phyloP scores from a whole-genome alignment of 2,113 vertebrate species.

The Lophotis ruficrista region DNA sequence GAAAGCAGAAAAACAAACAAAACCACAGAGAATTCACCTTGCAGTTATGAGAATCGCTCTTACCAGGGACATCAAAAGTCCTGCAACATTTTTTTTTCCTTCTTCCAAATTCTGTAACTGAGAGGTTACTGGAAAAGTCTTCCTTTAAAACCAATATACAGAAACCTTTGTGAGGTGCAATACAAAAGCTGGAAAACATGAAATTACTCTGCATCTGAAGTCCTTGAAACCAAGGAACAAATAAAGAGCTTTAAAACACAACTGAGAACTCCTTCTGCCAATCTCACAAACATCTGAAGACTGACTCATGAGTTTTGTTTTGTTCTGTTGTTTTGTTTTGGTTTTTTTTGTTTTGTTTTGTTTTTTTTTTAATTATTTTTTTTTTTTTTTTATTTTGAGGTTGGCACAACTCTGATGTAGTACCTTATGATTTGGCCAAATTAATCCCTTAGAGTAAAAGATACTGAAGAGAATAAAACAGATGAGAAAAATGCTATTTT shows the following conservation, averaged over 20 bases:
- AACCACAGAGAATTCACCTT: background rate
- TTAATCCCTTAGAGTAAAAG: background rate
- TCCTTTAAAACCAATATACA: background rate
- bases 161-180: background rate
- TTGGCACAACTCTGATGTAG: background rate
- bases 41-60: background rate
- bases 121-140: background rate
- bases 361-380: background rate
- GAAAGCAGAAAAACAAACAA: background rate
- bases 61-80: background rate
- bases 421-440: background rate
- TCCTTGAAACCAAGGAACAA: background rate
- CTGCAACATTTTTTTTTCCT: background rate
- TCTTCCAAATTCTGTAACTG: background rate
- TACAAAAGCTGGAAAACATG: background rate
- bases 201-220: background rate
- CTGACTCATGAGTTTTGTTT: background rate
- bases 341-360: no score
- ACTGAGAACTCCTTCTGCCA: background rate
- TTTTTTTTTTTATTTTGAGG: background rate
- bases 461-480: background rate
- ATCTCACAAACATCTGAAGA: slow-evolving; percentile 16
- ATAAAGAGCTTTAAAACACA: background rate
- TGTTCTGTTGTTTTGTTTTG: no score
- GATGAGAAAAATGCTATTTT: background rate